Base-by-base conservation (phyloP, 1,140 invertebrate genomes). In the Leptinotarsa texana region DNA sequence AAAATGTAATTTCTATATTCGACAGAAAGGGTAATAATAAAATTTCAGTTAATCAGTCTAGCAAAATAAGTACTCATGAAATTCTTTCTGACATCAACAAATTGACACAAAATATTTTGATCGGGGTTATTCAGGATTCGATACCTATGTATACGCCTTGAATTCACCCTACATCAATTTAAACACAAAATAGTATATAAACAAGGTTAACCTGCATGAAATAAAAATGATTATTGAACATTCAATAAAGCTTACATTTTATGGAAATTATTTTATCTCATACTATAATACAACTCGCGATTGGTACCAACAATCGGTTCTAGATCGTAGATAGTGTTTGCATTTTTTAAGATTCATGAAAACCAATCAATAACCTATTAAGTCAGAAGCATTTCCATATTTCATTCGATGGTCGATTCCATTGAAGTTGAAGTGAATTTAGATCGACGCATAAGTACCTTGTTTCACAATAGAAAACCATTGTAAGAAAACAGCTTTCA, bases 231-330 rank as follows among this genome's bases (percentile, higher is more conserved):
- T 33, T 22, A 24, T 66, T 21, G 21, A 66, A 66, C 63, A 17
- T 66, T 33, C 22, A 66, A 24, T 66, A 66, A 66, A 66, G 63
- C n/a, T 4, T 66, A 66, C 6, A 33, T 66, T 66, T 66, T 22
- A 66, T 66, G 63, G 27, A 66, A n/a, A 66, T 33, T 66, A 66
- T 22, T 66, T 66, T 17, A 66, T 66, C 63, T 17, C 22, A 33
- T 33, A 57, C 51, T 57, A 66, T 24, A 66, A 27, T 66, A 66
- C 27, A 66, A 22, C 13, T 33, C 63, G 63, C 22, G 63, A 66
- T 66, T 66, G 63, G 63, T 66, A 66, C 63, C 63, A 33, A 13
- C 63, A 66, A 66, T 24, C 63, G 17, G 51, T 57, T 57, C 15
- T 57, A 57, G 51, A 57, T 57, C 13, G n/a, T 57, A 57, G 51